Evolutionary conservation across 2,797 vertebrate genomes (phyloP).

Genomic region (Cyclura pinguis): DNA sequence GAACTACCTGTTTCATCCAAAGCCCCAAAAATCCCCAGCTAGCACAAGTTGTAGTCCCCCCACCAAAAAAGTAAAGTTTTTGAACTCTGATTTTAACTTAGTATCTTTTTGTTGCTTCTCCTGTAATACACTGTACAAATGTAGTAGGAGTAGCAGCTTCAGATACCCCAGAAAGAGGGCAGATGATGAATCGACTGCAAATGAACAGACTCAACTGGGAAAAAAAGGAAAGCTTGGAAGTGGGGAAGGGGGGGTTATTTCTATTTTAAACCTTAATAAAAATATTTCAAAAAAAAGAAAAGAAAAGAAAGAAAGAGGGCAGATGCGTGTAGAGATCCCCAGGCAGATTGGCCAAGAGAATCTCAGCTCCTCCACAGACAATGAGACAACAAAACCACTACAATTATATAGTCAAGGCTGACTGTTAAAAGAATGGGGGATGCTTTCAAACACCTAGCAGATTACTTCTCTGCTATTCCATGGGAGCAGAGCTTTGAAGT

Average conservation of each 20-base stretch:
- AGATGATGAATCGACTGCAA: too few species aligned
- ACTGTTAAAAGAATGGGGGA: not conserved
- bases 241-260: too few species aligned
- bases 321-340: not conserved
- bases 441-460: not conserved
- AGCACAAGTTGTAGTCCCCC: not conserved
- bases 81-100: not conserved
- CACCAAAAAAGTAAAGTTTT: too few species aligned
- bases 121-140: not conserved
- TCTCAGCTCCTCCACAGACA: not conserved
- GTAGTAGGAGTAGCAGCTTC: not conserved
- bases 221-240: too few species aligned
- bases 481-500: not conserved
- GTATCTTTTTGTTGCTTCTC: not conserved
- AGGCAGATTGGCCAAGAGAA: not conserved
- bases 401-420: not conserved
- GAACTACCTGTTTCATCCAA: too few species aligned
- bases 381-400: not conserved
- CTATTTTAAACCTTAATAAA: too few species aligned
- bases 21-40: not conserved
- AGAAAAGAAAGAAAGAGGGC: not conserved
- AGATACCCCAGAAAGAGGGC: not conserved
- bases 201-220: too few species aligned
- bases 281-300: too few species aligned
- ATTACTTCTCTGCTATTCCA: not conserved